Evolutionary conservation across 1,140 invertebrate genomes (phyloP), one percentile per base, ranked within the genome.

Genomic region (Lucilia sericata): DNA sequence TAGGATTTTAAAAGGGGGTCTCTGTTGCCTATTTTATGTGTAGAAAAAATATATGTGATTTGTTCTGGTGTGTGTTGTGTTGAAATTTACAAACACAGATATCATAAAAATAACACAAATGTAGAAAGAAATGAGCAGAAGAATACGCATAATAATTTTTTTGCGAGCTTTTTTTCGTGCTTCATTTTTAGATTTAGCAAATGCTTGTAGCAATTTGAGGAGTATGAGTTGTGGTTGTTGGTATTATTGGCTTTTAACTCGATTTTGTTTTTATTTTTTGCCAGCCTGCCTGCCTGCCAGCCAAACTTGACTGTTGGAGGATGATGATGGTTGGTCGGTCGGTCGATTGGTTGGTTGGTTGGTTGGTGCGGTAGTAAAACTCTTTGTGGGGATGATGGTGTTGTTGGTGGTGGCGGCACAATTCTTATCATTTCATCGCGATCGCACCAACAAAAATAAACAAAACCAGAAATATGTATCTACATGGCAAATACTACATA

Each of bases 391-490:
- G 55, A n/a, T 60, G 55, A 1, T 70, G 65, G 5, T 70, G 65
- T 7, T 21, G 65, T 21, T 70, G 65, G 21, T 65, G 60, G 60
- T 21, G 65, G 65, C 65, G 65, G 65, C 65, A 70, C 65, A 70
- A 70, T 70, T 70, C 65, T 70, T 70, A 70, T 70, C 65, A 70
- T 21, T 70, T 70, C 19, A 70, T 25, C 65, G 65, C 65, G 65
- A 70, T 70, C 65, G 9, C 19, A 70, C 5, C n/a, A 70, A 70
- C n/a, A 19, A 70, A 70, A 70, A 70, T 19, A 70, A 70, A 70
- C 65, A 10, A 70, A 21, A 70, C 65, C 65, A 70, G 19, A 70
- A 70, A 70, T 42, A 42, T 42, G 2, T n/a, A n/a, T 60, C 14
- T n/a, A 60, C 55, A 60, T 60, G 13, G 51, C 13, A 36, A 36